phyloP scores from a whole-genome alignment of 2,113 vertebrate genomes.

The Columbina picui region DNA sequence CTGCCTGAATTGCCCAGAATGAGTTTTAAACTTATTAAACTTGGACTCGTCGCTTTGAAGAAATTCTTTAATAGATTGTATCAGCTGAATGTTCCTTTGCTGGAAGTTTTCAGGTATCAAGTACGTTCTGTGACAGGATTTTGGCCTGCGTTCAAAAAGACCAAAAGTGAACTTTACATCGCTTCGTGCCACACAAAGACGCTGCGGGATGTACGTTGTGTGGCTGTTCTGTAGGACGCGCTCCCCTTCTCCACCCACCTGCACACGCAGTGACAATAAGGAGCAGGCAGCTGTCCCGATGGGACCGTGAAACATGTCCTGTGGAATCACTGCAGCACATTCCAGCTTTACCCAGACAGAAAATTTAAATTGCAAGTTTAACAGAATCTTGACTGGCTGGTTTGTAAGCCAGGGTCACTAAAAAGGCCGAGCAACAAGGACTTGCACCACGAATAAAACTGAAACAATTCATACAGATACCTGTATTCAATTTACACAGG shows the following conservation, averaged over 20 bases:
- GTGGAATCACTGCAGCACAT: not conserved
- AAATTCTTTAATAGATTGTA: slow-evolving; percentile 90
- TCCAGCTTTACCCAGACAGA: not conserved
- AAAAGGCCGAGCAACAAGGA: not conserved
- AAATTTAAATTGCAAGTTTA: not conserved
- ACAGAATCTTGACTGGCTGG: rapidly evolving
- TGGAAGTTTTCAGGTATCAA: slow-evolving; percentile 92
- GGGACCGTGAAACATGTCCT: not conserved
- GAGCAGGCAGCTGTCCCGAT: not conserved
- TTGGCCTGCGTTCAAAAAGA: slow-evolving; percentile 60
- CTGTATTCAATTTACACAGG: not conserved
- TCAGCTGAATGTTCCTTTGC: slow-evolving; percentile 92
- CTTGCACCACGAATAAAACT: not conserved
- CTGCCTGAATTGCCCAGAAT: slow-evolving; percentile 96
- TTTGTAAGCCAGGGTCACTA: not conserved
- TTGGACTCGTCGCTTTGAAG: slow-evolving; percentile 89
- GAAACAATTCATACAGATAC: rapidly evolving
- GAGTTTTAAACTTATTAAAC: slow-evolving; percentile 94
- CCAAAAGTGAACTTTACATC: not conserved
- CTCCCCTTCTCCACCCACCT: not conserved
- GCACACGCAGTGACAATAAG: rapidly evolving
- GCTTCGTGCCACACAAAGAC: not conserved
- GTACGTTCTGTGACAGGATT: slow-evolving; percentile 75
- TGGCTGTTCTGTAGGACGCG: not conserved
- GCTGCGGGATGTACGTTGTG: not conserved